A percentile compares a stretch with the other conserved stretches of the same genome.
Conservation (phyloP, 2,113 vertebrate species). For the Sinocyclocheilus anshuiensis region DNA sequence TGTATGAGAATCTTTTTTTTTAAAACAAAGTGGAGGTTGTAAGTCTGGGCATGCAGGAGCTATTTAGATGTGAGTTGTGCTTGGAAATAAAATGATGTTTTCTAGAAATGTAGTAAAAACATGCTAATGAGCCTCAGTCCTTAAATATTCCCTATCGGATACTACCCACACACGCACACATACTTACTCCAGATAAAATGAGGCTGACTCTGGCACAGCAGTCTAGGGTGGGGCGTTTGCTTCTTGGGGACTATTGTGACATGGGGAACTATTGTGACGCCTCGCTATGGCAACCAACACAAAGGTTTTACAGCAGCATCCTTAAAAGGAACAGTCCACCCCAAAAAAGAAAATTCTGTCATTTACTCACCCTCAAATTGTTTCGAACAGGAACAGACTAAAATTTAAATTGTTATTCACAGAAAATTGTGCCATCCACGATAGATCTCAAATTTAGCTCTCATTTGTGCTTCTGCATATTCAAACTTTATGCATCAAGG, state of each 20-base stretch:
- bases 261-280: conserved; percentile 35
- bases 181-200: conserved; percentile 11
- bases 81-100: neutral
- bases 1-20: neutral
- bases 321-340: neutral
- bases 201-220: conserved; percentile 5
- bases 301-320: conserved; percentile 33
- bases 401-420: neutral
- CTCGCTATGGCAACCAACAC: conserved; percentile 53
- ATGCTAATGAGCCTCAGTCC: conserved; percentile 21
- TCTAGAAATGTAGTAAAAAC: conserved; percentile 24
- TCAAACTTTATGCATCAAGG: neutral
- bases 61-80: neutral
- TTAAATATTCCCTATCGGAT: conserved; percentile 27
- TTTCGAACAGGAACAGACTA: neutral
- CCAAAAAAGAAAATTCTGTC: neutral
- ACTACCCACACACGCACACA: conserved; percentile 1
- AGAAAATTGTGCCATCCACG: neutral
- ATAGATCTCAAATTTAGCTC: neutral
- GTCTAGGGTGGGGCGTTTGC: conserved; percentile 44
- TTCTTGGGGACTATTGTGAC: conserved; percentile 48
- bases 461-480: neutral
- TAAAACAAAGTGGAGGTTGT: neutral
- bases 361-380: neutral
- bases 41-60: neutral